These are phyloP conservation scores for Ptyas mucosa DNA, from an alignment of 2,113 vertebrate genomes.

Conservation along the genomic window DNA sequence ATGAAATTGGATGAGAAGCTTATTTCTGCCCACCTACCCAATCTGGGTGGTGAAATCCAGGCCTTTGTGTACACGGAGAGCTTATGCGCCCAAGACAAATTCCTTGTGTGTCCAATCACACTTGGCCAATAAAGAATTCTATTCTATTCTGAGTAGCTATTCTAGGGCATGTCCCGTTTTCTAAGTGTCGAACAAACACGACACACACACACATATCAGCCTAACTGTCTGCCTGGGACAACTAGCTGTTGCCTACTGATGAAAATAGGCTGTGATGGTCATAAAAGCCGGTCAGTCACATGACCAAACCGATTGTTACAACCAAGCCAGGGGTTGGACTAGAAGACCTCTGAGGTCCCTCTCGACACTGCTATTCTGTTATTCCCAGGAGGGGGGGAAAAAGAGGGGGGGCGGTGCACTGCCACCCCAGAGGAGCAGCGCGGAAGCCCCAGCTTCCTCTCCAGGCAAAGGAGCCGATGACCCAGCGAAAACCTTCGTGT, in stretches of 20 bases:
- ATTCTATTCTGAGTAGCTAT: conserved; percentile 12
- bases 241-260: not conserved
- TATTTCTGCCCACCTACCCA: conserved; percentile 11
- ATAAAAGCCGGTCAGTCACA: not conserved
- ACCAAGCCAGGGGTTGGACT: not conserved
- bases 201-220: not conserved
- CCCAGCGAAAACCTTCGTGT: not conserved
- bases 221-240: not conserved
- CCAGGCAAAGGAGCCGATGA: not conserved
- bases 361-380: not conserved
- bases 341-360: not conserved
- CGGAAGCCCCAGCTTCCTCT: not conserved
- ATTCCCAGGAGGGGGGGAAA: not conserved
- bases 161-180: not conserved
- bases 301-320: not conserved
- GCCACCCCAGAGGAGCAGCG: not conserved
- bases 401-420: not conserved
- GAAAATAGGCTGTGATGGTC: not conserved
- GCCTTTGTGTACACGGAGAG: not conserved
- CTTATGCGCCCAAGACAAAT: too few relatives aligned
- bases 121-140: too few relatives aligned
- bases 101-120: too few relatives aligned
- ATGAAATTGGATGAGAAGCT: conserved; percentile 13
- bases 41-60: conserved; percentile 4
- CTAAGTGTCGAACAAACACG: conserved; percentile 22